Percentiles rank a stretch among this genome's conserved stretches.
Evolutionary conservation across 2,888 invertebrate genomes (phyloP).

Genomic region (Heliconius aoede): DNA sequence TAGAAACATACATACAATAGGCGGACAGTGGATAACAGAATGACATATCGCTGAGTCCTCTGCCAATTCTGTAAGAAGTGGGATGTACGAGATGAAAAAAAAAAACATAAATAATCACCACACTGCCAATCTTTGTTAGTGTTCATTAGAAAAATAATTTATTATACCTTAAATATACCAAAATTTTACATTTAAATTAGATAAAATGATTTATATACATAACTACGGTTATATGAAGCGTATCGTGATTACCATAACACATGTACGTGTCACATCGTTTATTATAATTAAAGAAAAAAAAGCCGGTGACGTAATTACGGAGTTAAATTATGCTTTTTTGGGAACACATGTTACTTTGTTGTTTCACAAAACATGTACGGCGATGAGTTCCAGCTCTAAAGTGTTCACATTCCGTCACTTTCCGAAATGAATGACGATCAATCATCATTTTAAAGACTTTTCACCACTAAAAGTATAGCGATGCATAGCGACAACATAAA

Average conservation of each 20-base stretch:
- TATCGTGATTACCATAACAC: constrained; percentile 44
- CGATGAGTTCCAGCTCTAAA: constrained; percentile 72
- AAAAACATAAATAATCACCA: constrained; percentile 31
- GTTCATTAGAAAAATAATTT: constrained; percentile 35
- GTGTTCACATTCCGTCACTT: constrained; percentile 76
- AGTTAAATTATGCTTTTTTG: constrained; percentile 51
- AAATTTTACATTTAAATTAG: constrained; percentile 39
- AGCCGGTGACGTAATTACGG: constrained; percentile 60
- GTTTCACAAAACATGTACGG: constrained; percentile 65
- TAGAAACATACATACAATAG: background rate
- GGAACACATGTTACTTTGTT: constrained; percentile 65
- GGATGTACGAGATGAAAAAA: background rate
- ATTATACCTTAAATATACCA: constrained; percentile 35
- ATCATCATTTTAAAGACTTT: constrained; percentile 46
- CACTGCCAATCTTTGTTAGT: constrained; percentile 27
- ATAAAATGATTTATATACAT: constrained; percentile 30
- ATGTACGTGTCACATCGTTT: constrained; percentile 44
- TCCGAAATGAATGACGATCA: constrained; percentile 74
- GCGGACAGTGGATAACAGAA: background rate
- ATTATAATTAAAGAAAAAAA: constrained; percentile 39
- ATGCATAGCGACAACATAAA: background rate
- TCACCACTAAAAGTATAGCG: constrained; percentile 8
- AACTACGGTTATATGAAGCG: constrained; percentile 25
- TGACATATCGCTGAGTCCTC: background rate
- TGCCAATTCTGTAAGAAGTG: background rate